These are phyloP conservation scores for Sapajus apella DNA, from an alignment of 2,113 vertebrate species.

Conservation along the genomic window DNA sequence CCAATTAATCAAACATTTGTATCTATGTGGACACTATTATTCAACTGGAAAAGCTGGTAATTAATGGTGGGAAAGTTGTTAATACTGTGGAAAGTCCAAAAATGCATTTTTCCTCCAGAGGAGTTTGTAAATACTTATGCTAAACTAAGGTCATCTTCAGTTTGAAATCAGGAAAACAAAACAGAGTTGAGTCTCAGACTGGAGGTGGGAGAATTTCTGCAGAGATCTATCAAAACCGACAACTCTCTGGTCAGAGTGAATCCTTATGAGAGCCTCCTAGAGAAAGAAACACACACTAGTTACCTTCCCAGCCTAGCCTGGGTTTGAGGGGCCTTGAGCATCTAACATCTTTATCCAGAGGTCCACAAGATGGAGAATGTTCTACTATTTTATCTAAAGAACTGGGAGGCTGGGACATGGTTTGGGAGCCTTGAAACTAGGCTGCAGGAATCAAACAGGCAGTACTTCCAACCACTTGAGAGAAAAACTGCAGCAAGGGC, in stretches of 20 bases:
- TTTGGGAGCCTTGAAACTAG: neutral
- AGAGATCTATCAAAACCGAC: neutral
- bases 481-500: neutral
- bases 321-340: neutral
- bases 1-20: neutral
- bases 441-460: neutral
- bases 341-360: neutral
- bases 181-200: neutral
- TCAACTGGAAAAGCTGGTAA: neutral
- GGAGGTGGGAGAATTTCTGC: neutral
- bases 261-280: neutral
- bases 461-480: neutral
- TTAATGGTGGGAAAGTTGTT: neutral
- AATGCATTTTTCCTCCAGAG: neutral
- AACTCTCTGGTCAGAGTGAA: neutral
- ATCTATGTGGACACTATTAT: neutral
- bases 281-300: neutral
- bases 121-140: neutral
- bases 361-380: neutral
- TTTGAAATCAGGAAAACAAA: neutral
- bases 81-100: neutral
- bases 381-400: neutral
- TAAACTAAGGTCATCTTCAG: neutral
- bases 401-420: neutral
- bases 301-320: neutral